Conservation (phyloP, 2,888 invertebrate genomes). For the Heliothis peltigera region DNA sequence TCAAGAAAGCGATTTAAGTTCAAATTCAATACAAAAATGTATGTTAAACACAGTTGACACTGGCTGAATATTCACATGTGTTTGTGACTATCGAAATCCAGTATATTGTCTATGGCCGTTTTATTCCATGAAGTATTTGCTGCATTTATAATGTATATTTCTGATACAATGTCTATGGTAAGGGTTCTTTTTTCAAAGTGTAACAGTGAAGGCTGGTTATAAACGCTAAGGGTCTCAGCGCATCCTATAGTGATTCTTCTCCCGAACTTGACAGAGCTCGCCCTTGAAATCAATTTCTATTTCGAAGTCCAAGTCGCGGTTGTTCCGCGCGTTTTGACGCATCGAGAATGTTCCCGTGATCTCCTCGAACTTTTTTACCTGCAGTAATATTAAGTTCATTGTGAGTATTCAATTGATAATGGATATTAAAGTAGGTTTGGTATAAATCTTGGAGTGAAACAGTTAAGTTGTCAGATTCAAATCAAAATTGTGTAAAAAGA, state of each 20-base stretch:
- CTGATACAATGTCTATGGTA: constrained; percentile 1
- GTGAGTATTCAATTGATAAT: constrained; percentile 24
- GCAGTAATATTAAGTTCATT: constrained; percentile 49
- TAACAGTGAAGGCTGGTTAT: constrained; percentile 50
- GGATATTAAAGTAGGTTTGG: too few species aligned
- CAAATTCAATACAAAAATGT: constrained; percentile 2
- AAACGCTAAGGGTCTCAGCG: constrained; percentile 89
- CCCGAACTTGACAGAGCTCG: constrained; percentile 95
- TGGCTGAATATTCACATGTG: not conserved
- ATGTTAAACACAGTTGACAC: not conserved
- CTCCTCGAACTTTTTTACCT: constrained; percentile 97
- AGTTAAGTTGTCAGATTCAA: too few species aligned
- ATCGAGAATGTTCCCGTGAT: constrained; percentile 97
- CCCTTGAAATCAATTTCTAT: constrained; percentile 98
- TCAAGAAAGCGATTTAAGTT: not conserved
- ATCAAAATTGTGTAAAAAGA: too few species aligned
- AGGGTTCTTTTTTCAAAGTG: constrained; percentile 15
- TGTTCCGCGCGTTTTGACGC: constrained; percentile 98
- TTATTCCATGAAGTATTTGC: not conserved
- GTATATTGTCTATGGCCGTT: not conserved
- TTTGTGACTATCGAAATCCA: too few species aligned
- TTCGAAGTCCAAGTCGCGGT: constrained; percentile 98
- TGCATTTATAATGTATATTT: not conserved
- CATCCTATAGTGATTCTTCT: constrained; percentile 97
- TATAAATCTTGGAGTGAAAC: too few species aligned